A percentile compares a stretch with the other conserved stretches of the same genome.
Conservation (phyloP, 2,113 vertebrate genomes). For the Misgurnus mizolepis region DNA sequence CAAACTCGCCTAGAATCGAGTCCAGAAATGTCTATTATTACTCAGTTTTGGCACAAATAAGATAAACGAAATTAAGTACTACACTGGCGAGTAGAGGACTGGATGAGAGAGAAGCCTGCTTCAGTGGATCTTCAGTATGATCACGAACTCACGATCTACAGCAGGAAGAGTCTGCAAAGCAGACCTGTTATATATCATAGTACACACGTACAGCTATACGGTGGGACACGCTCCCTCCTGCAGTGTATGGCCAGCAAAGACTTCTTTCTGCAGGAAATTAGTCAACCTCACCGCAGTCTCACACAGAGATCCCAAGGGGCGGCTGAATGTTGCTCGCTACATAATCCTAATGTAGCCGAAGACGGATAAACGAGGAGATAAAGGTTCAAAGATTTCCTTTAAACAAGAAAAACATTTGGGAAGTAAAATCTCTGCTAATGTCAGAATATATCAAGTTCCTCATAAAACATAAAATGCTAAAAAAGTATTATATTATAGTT, state of each 20-base stretch:
- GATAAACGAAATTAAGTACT: background rate
- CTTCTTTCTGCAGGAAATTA: conserved; percentile 39
- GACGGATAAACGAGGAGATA: conserved; percentile 18
- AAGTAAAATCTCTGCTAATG: conserved; percentile 16
- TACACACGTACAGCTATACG: background rate
- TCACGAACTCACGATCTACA: background rate
- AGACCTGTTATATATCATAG: background rate
- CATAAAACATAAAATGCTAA: too few species aligned
- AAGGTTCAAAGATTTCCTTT: conserved; percentile 34
- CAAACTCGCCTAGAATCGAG: background rate
- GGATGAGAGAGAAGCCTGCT: background rate
- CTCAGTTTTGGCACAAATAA: background rate
- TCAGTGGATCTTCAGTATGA: background rate
- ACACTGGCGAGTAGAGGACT: background rate
- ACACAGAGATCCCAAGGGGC: conserved; percentile 37
- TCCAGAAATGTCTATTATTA: background rate
- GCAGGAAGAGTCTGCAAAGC: background rate
- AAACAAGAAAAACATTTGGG: conserved; percentile 29
- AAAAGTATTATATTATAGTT: too few species aligned
- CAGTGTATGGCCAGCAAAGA: conserved; percentile 17
- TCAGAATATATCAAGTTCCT: background rate
- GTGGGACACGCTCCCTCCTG: background rate
- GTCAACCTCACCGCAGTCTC: conserved; percentile 16
- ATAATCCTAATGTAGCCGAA: conserved; percentile 33
- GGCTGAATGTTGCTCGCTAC: background rate